These are phyloP conservation scores for Zeus faber DNA, from an alignment of 2,113 vertebrate genomes.

Conservation along the genomic window DNA sequence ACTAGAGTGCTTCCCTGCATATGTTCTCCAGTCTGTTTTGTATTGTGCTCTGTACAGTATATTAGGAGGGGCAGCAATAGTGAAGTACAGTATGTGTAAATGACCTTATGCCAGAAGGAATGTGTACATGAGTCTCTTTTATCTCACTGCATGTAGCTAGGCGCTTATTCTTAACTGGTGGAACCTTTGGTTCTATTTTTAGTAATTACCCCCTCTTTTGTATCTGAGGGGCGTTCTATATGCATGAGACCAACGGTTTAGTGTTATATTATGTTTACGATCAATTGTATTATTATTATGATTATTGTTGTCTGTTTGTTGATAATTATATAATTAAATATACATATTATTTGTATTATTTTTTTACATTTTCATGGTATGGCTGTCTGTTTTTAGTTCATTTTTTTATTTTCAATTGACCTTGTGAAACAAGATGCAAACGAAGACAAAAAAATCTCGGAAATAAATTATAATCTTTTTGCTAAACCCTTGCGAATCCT, in stretches of 20 bases:
- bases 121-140: constrained; percentile 75
- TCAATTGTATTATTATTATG: constrained; percentile 75
- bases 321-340: constrained; percentile 83
- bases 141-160: constrained; percentile 82
- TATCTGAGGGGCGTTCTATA: constrained; percentile 68
- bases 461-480: constrained; percentile 80
- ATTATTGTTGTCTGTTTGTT: constrained; percentile 79
- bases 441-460: constrained; percentile 70
- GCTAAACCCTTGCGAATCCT: constrained; percentile 43
- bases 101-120: constrained; percentile 70
- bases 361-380: constrained; percentile 86
- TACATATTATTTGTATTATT: constrained; percentile 85
- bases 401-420: constrained; percentile 70
- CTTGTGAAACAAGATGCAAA: constrained; percentile 78
- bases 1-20: constrained; percentile 53
- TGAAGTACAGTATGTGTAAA: constrained; percentile 70
- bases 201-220: constrained; percentile 68
- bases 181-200: constrained; percentile 75
- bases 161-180: constrained; percentile 75
- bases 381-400: constrained; percentile 67
- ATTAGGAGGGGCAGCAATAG: constrained; percentile 58
- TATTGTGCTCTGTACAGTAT: constrained; percentile 70
- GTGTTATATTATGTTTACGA: constrained; percentile 68
- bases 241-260: constrained; percentile 79
- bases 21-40: constrained; percentile 56